phyloP scores from a whole-genome alignment of 2,888 invertebrate species.

The Zygothrica quintamaculata region DNA sequence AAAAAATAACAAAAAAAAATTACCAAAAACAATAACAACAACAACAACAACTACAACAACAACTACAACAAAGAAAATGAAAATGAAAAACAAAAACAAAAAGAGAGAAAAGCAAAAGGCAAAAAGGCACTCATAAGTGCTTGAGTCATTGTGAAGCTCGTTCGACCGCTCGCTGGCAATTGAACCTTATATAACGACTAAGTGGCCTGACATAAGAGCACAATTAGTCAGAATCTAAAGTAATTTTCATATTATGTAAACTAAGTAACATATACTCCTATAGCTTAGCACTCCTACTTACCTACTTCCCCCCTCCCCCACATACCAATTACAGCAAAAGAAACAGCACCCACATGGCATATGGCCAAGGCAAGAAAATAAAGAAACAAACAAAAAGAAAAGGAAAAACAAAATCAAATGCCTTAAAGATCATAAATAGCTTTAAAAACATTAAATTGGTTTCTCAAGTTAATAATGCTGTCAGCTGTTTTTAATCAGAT shows the following conservation, averaged over 20 bases:
- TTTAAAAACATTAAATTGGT: constrained; percentile 24
- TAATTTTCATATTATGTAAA: constrained; percentile 38
- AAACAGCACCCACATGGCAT: no score
- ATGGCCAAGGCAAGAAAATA: neutral
- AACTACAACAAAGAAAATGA: constrained; percentile 32
- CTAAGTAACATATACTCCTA: neutral
- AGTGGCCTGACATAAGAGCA: constrained; percentile 16
- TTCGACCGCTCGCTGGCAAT: constrained; percentile 17
- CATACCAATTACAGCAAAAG: no score
- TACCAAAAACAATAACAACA: constrained; percentile 18
- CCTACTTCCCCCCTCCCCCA: no score
- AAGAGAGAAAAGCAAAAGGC: constrained; percentile 23
- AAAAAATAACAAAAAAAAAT: no score
- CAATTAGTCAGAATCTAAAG: constrained; percentile 57
- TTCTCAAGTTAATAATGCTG: constrained; percentile 41
- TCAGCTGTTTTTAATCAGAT: constrained; percentile 11
- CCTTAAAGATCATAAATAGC: constrained; percentile 9
- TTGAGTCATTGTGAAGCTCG: constrained; percentile 19
- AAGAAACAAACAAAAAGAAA: no score
- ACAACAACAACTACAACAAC: neutral
- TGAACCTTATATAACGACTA: constrained; percentile 31
- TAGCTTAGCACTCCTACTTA: no score
- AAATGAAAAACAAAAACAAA: constrained; percentile 24
- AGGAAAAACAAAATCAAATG: no score
- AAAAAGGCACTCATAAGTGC: constrained; percentile 13